Conservation (phyloP, 1,140 invertebrate genomes). For the Steinernema khuongi region DNA sequence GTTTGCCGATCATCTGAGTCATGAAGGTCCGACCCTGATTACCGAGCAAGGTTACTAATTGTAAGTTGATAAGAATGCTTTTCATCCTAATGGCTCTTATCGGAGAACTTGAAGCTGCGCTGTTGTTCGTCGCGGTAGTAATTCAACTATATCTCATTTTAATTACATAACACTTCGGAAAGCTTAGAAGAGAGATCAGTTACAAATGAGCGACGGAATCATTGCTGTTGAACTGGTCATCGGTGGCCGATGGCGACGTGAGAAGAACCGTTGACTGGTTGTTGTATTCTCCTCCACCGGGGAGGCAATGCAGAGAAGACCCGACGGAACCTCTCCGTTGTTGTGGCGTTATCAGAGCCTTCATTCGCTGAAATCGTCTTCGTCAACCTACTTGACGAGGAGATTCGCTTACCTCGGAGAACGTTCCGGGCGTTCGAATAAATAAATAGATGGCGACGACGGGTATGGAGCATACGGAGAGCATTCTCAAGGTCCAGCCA, state of each 20-base stretch:
- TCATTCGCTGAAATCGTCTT: neutral
- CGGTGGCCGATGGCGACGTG: neutral
- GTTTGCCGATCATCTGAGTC: no score
- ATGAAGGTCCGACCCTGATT: no score
- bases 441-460: constrained; percentile 46
- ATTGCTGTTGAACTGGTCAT: neutral
- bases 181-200: neutral
- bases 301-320: neutral
- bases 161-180: no score
- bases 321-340: neutral
- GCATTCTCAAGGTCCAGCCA: constrained; percentile 51
- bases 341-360: neutral
- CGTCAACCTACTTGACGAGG: neutral
- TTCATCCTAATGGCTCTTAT: no score
- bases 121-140: no score
- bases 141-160: no score
- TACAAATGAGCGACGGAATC: constrained; percentile 4
- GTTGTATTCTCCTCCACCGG: neutral
- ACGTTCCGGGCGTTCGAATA: constrained; percentile 33
- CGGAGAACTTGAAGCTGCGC: no score
- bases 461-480: constrained; percentile 49
- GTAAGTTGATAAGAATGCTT: no score
- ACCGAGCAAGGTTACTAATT: no score
- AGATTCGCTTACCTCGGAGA: constrained; percentile 28
- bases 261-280: neutral